Conservation (phyloP, 1,140 invertebrate genomes). For the Cydia pomonella region DNA sequence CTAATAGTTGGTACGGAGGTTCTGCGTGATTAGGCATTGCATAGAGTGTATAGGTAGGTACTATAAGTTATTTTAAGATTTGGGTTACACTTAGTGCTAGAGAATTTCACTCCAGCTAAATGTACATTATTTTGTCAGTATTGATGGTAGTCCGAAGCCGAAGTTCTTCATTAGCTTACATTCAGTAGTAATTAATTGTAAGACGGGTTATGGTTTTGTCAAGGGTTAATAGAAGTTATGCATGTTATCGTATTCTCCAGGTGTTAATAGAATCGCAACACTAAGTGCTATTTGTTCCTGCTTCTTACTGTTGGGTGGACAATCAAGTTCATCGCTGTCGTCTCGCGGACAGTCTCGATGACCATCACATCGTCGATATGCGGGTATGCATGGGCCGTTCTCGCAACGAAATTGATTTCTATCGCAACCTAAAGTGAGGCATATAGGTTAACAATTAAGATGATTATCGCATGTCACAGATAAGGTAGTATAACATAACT, state of each 20-base stretch:
- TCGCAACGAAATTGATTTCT: constrained; percentile 82
- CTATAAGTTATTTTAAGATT: too few species aligned
- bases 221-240: not conserved
- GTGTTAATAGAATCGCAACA: constrained; percentile 18
- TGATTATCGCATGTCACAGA: too few species aligned
- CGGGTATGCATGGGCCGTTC: constrained; percentile 84
- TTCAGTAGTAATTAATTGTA: not conserved
- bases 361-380: constrained; percentile 82
- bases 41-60: too few species aligned
- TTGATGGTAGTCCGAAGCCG: not conserved
- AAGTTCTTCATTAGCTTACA: not conserved
- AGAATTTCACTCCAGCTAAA: not conserved
- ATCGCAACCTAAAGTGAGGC: constrained; percentile 56
- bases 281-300: not conserved
- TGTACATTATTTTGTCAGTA: not conserved
- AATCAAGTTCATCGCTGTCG: constrained; percentile 85
- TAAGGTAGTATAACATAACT: too few species aligned
- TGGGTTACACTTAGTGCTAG: too few species aligned
- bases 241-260: not conserved
- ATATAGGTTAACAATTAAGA: constrained; percentile 22
- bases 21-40: too few species aligned
- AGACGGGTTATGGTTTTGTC: too few species aligned
- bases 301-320: constrained; percentile 70
- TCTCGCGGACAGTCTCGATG: constrained; percentile 84
- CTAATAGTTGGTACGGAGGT: too few species aligned